Percentiles rank a stretch among this genome's conserved stretches.
phyloP scores from a whole-genome alignment of 2,888 invertebrate species.

The Eugnorisma glareosa region DNA sequence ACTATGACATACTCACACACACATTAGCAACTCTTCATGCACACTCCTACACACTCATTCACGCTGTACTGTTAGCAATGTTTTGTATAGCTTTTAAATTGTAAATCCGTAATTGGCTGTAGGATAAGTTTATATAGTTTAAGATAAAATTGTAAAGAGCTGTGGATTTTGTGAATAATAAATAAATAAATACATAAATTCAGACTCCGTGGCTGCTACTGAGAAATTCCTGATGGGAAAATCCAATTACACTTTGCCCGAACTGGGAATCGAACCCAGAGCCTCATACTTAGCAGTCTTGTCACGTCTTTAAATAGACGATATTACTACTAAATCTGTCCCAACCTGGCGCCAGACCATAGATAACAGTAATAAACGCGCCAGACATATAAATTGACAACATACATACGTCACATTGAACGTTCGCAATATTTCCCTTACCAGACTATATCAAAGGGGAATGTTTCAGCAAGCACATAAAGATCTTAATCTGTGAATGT shows the following conservation, averaged over 20 bases:
- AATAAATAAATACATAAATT: too few species aligned
- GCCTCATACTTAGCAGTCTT: not conserved
- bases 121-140: too few species aligned
- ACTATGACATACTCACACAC: too few species aligned
- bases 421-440: slow-evolving; percentile 51
- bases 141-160: too few species aligned
- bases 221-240: too few species aligned
- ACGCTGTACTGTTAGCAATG: too few species aligned
- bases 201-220: too few species aligned
- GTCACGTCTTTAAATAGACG: not conserved
- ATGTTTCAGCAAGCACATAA: slow-evolving; percentile 61
- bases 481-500: slow-evolving; percentile 63
- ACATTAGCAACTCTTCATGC: too few species aligned
- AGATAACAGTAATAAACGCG: slow-evolving; percentile 11
- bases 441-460: slow-evolving; percentile 53
- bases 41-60: too few species aligned
- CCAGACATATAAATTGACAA: slow-evolving; percentile 55
- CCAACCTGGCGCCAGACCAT: slow-evolving; percentile 1
- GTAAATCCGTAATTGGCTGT: too few species aligned
- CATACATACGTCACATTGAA: slow-evolving; percentile 51
- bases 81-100: too few species aligned
- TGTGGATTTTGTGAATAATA: too few species aligned
- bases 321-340: slow-evolving; percentile 5
- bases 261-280: not conserved
- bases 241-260: not conserved